Conservation (phyloP, 2,888 invertebrate species). For the Tachina fera region DNA sequence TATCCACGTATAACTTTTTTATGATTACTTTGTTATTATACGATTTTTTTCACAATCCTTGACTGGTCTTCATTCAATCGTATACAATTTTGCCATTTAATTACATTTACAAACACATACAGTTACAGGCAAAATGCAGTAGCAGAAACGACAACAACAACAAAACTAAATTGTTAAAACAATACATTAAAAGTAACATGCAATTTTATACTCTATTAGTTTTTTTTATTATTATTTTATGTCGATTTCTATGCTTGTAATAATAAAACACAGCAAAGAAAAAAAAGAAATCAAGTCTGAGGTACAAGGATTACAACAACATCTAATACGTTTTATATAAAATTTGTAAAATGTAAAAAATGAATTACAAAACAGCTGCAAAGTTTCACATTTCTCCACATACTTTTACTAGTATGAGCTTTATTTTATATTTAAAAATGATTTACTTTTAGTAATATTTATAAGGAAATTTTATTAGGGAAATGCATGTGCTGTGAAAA, state of each 20-base stretch:
- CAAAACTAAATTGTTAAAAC: slow-evolving; percentile 38
- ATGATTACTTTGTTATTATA: neutral
- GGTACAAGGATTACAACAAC: slow-evolving; percentile 17
- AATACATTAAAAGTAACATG: slow-evolving; percentile 60
- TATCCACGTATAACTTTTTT: neutral
- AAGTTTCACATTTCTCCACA: slow-evolving; percentile 49
- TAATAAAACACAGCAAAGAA: neutral
- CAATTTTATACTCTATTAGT: slow-evolving; percentile 52
- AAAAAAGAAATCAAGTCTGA: neutral
- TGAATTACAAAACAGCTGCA: slow-evolving; percentile 55
- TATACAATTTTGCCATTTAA: slow-evolving; percentile 9
- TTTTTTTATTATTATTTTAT: slow-evolving; percentile 47
- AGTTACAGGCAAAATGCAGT: slow-evolving; percentile 16
- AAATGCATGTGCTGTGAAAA: neutral
- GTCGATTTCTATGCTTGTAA: slow-evolving; percentile 31
- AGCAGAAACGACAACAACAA: neutral
- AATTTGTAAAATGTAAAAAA: slow-evolving; percentile 38
- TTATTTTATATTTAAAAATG: slow-evolving; percentile 1
- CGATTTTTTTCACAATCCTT: neutral
- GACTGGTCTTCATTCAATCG: neutral
- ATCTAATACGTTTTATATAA: slow-evolving; percentile 28
- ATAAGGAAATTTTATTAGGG: neutral
- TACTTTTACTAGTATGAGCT: neutral
- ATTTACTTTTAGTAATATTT: slow-evolving; percentile 34
- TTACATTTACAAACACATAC: neutral